Conservation (phyloP, 2,888 invertebrate species). For the Orthosia cruda region DNA sequence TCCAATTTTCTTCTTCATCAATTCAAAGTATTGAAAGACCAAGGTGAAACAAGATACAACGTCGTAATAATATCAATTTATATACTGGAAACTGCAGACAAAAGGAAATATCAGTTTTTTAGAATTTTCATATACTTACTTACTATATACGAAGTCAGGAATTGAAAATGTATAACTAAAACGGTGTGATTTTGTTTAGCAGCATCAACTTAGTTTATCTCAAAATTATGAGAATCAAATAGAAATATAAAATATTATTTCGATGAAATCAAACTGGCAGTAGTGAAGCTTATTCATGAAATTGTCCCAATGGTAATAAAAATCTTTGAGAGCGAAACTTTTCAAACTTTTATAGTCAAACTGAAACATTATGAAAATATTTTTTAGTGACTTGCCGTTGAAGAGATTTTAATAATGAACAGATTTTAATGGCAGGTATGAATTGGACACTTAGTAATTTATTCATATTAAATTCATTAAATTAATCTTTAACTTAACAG, state of each 20-base stretch:
- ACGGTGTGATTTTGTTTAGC: not conserved
- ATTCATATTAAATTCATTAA: not conserved
- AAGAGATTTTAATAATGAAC: not conserved
- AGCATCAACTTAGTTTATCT: not conserved
- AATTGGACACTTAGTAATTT: not conserved
- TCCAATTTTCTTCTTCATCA: not conserved
- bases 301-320: not conserved
- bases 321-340: slow-evolving; percentile 8
- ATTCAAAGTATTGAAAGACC: not conserved
- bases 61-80: slow-evolving; percentile 1
- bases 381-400: not conserved
- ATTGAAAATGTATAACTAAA: not conserved
- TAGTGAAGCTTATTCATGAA: not conserved
- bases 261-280: not conserved
- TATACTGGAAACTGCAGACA: not conserved
- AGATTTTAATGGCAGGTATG: not conserved
- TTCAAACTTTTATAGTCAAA: not conserved
- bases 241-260: slow-evolving; percentile 5
- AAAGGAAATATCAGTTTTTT: slow-evolving; percentile 1
- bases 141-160: not conserved
- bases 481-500: too few species aligned
- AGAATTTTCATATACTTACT: slow-evolving; percentile 6
- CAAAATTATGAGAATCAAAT: not conserved
- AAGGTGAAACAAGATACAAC: not conserved
- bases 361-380: slow-evolving; percentile 18